Conservation (phyloP, 2,888 invertebrate species). For the Tiliacea citrago region DNA sequence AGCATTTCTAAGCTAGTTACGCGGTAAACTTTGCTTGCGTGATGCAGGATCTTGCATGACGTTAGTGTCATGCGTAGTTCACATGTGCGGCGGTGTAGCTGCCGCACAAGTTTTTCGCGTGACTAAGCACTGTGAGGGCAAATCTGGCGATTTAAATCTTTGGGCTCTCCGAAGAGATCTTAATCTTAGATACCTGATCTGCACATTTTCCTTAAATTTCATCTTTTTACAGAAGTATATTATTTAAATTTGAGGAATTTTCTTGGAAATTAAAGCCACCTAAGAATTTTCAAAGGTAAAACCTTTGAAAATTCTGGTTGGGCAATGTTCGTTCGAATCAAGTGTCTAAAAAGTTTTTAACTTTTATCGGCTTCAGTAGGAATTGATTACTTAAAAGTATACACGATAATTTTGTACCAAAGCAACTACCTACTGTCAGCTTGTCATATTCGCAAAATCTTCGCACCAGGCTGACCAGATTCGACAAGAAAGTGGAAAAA, state of each 20-base stretch:
- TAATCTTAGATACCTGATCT: slow-evolving; percentile 35
- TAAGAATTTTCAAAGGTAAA: background rate
- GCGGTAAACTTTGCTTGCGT: no score
- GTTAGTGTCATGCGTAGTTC: no score
- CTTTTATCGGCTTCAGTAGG: background rate
- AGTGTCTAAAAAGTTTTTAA: background rate
- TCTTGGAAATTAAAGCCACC: slow-evolving; percentile 1
- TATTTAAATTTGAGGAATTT: slow-evolving; percentile 7
- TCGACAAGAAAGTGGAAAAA: no score
- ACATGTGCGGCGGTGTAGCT: no score
- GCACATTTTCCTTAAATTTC: slow-evolving; percentile 23
- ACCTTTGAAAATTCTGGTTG: no score
- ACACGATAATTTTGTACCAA: background rate
- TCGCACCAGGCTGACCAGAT: no score
- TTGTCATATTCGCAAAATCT: background rate
- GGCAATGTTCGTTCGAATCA: background rate
- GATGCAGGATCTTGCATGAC: no score
- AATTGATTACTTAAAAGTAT: background rate
- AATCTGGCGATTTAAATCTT: background rate
- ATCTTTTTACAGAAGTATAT: slow-evolving; percentile 13
- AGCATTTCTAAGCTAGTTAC: no score
- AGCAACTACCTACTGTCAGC: background rate
- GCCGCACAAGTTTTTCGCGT: no score
- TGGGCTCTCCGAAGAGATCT: slow-evolving; percentile 14
- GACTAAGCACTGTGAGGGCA: background rate